Evolutionary conservation across 2,888 invertebrate species (phyloP).

Genomic region (Caenorhabditis plicata): DNA sequence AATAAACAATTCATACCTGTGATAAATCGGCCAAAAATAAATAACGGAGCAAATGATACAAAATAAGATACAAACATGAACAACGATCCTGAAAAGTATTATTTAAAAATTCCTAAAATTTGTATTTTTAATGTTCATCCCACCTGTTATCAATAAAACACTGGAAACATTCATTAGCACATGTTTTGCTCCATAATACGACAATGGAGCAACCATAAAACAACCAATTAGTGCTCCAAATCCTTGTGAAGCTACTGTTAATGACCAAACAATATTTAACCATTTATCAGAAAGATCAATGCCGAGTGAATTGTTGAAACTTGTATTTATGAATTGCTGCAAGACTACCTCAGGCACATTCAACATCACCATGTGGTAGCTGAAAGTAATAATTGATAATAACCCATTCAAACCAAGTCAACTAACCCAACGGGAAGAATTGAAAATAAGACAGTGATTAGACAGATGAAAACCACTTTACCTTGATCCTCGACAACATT

Average conservation of each 20-base stretch:
- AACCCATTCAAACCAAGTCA: too few species aligned
- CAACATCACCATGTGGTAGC: slow-evolving; percentile 56
- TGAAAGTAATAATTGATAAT: slow-evolving; percentile 11
- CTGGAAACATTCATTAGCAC: slow-evolving; percentile 37
- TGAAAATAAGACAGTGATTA: slow-evolving; percentile 32
- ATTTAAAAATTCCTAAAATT: too few species aligned
- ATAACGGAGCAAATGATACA: slow-evolving; percentile 35
- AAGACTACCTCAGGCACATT: slow-evolving; percentile 56
- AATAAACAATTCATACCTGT: slow-evolving; percentile 6
- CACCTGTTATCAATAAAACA: slow-evolving; percentile 26
- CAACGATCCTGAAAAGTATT: slow-evolving; percentile 14
- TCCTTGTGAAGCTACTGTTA: slow-evolving; percentile 50
- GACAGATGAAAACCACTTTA: slow-evolving; percentile 39
- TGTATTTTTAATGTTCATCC: neutral
- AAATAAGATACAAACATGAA: slow-evolving; percentile 31
- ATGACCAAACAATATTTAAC: slow-evolving; percentile 45
- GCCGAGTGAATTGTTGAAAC: slow-evolving; percentile 30
- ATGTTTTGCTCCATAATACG: slow-evolving; percentile 40
- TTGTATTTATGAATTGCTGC: slow-evolving; percentile 33
- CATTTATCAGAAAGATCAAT: slow-evolving; percentile 11
- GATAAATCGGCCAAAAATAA: slow-evolving; percentile 40
- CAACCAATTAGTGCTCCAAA: slow-evolving; percentile 57
- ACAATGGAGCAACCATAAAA: slow-evolving; percentile 29
- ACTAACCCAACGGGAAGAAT: slow-evolving; percentile 42
- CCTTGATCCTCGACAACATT: slow-evolving; percentile 41